phyloP scores from a whole-genome alignment of 2,113 vertebrate species.

The Perca fluviatilis region DNA sequence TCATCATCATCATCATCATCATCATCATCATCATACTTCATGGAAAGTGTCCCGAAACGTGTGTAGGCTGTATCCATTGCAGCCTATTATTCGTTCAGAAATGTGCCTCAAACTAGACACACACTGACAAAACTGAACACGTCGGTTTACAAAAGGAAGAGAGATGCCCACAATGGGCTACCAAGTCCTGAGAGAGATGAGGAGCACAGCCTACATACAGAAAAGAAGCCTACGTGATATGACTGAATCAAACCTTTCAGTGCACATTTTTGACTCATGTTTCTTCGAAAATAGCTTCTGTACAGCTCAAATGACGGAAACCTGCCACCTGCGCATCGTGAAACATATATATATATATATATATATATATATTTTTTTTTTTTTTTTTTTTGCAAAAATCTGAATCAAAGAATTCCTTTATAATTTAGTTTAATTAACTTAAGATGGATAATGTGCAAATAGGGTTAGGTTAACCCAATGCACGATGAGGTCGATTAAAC shows the following conservation, averaged over 20 bases:
- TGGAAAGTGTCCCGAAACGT: neutral
- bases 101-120: neutral
- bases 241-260: conserved; percentile 20
- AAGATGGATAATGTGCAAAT: neutral
- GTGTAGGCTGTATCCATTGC: neutral
- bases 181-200: conserved; percentile 16
- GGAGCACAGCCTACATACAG: conserved; percentile 1
- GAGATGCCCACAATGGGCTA: conserved; percentile 1
- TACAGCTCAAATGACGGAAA: conserved; percentile 10
- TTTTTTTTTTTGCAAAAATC: neutral
- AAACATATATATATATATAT: too few relatives aligned
- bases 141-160: neutral
- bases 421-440: neutral
- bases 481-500: neutral
- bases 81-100: neutral
- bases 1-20: too few relatives aligned
- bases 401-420: fast-evolving
- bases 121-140: neutral
- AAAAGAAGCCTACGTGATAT: conserved; percentile 16
- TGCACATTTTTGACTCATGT: neutral
- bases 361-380: too few relatives aligned
- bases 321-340: neutral
- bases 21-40: neutral
- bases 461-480: neutral
- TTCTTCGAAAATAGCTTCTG: conserved; percentile 22